These are phyloP conservation scores for Sebastes diaconus DNA, from an alignment of 2,797 vertebrate genomes.

Conservation along the genomic window DNA sequence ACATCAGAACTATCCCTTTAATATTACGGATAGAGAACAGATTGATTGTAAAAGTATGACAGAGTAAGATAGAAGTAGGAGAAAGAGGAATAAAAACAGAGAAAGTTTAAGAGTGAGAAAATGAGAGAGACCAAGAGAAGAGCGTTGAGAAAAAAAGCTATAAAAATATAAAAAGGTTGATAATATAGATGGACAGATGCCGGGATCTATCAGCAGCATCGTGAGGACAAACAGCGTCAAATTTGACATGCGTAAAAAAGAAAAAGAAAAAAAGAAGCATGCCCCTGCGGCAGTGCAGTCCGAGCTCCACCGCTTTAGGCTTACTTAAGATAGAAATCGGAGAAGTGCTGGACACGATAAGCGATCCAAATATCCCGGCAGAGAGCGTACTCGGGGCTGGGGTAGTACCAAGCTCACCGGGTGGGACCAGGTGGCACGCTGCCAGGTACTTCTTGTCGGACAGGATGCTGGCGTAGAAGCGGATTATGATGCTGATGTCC, in stretches of 20 bases:
- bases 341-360: constrained; percentile 88
- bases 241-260: constrained; percentile 67
- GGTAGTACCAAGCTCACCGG: constrained; percentile 88
- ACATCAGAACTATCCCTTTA: background rate
- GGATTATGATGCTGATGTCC: constrained; percentile 94
- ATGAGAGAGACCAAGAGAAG: background rate
- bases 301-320: constrained; percentile 72
- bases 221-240: constrained; percentile 65
- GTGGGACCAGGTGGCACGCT: constrained; percentile 92
- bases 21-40: background rate
- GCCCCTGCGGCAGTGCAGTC: constrained; percentile 70
- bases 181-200: background rate
- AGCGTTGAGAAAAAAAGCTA: background rate
- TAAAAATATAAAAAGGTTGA: background rate
- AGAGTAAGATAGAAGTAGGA: background rate
- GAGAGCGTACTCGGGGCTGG: constrained; percentile 83
- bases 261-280: constrained; percentile 47
- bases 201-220: constrained; percentile 41
- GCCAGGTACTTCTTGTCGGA: constrained; percentile 98
- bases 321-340: constrained; percentile 87
- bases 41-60: background rate
- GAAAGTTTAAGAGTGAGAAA: background rate
- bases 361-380: constrained; percentile 87
- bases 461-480: constrained; percentile 98
- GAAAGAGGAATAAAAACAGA: background rate